Conservation (phyloP, 2,113 vertebrate genomes). For the Naja naja region DNA sequence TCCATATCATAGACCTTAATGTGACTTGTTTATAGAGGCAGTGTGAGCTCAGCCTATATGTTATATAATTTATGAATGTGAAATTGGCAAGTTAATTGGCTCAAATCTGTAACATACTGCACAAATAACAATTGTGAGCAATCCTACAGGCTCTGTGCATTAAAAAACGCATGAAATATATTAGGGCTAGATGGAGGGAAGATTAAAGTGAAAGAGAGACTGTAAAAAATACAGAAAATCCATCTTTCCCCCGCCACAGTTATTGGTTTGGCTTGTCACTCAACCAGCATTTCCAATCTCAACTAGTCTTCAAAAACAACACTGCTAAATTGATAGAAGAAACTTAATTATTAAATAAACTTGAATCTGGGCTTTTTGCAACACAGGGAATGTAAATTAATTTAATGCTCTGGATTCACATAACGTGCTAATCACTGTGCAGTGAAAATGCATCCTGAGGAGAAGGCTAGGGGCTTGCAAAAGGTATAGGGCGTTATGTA, state of each 20-base stretch:
- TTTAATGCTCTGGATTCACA: neutral
- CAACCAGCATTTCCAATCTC: neutral
- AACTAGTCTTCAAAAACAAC: neutral
- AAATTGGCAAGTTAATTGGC: neutral
- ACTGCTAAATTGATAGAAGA: neutral
- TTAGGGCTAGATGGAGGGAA: neutral
- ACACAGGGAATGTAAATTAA: neutral
- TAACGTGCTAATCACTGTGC: neutral
- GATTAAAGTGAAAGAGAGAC: neutral
- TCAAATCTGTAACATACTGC: neutral
- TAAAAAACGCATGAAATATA: neutral
- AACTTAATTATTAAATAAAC: neutral
- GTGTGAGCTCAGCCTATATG: neutral
- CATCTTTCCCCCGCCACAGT: no score
- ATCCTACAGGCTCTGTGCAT: neutral
- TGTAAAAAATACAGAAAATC: neutral
- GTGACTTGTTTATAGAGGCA: no score
- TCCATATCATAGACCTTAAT: neutral
- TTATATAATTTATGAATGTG: neutral
- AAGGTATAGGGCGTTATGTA: neutral
- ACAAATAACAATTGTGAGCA: neutral
- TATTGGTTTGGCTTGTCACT: neutral
- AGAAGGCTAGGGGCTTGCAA: neutral
- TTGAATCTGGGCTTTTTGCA: neutral
- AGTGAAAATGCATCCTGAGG: neutral